A percentile compares a stretch with the other conserved stretches of the same genome.
Conservation (phyloP, 2,797 vertebrate species). For the Pampus argenteus region DNA sequence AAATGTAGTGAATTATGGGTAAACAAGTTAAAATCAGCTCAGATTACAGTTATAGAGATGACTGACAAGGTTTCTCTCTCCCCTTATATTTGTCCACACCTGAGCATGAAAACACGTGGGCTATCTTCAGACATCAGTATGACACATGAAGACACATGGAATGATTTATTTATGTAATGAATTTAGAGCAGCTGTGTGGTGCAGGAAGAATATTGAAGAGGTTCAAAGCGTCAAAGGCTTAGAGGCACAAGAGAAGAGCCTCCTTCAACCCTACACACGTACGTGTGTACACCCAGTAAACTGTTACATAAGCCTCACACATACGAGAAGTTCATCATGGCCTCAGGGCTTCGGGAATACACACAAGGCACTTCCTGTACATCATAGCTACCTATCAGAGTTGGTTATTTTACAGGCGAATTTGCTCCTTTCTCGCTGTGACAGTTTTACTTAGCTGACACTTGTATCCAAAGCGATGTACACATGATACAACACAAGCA, state of each 20-base stretch:
- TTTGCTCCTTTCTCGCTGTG: too few species aligned
- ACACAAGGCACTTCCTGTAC: not conserved
- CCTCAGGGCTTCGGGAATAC: not conserved
- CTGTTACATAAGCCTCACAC: not conserved
- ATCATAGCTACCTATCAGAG: not conserved
- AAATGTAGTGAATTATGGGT: conserved; percentile 19
- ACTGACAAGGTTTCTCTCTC: conserved; percentile 1
- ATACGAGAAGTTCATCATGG: not conserved
- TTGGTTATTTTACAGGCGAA: not conserved
- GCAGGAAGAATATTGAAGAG: conserved; percentile 12
- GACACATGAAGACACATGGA: conserved; percentile 31
- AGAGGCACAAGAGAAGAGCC: conserved; percentile 12
- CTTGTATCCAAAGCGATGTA: too few species aligned
- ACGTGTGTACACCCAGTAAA: not conserved
- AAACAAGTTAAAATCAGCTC: conserved; percentile 28
- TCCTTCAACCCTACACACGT: conserved; percentile 14
- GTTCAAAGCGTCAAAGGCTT: conserved; percentile 34
- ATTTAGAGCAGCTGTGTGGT: conserved; percentile 38
- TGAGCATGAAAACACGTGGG: conserved; percentile 40
- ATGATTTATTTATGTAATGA: conserved; percentile 58
- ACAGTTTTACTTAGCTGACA: too few species aligned
- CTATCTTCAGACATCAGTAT: conserved; percentile 38
- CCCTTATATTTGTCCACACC: conserved; percentile 28
- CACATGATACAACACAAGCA: too few species aligned
- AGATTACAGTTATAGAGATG: conserved; percentile 19